Base-by-base conservation (phyloP, 2,888 invertebrate species). In the Dynastes hyllus region DNA sequence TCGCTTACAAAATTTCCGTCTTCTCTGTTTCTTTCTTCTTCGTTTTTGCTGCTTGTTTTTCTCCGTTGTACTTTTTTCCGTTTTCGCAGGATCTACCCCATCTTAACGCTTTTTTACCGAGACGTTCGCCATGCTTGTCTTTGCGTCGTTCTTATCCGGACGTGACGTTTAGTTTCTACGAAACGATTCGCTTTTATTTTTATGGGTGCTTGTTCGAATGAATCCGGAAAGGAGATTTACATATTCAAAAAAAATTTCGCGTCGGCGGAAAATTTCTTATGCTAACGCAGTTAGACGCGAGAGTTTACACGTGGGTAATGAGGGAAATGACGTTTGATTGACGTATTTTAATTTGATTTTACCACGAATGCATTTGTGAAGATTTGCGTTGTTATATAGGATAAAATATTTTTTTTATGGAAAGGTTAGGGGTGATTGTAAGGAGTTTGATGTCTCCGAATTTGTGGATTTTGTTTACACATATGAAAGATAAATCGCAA, bases 1-100 rank as follows among this genome's bases (percentile, higher is more conserved):
- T 81, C 83, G 83, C 83, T 83, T 82, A 83, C 83, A 81, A 82
- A 81, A 82, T 69, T 51, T 69, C 69, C 51, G 27, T 27, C 27
- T 29, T 50, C 45, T 29, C 69, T 16, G 6, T 9, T 51, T 50
- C 50, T 50, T 69, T 55, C 22, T 69, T 16, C 37, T 66, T 45
- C 51, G 22, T 69, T 50, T 50, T 67, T 69, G 29, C 29, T 6
- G 22, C 37, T 50, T 45, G 22, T 66, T 66, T 16, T 32, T 37
- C 40, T 69, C 22, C 50, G 22, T 69, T 37, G 40, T 66, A 37
- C 16, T 45, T 66, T 66, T 66, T 32, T 66, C 45, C 13, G 16
- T n/a, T 51, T 51, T 45, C 27, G 69, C 8, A 29, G 13, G 11
- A 27, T 29, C 29, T 69, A 69, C 69, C 69, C 69, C 29, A 51